Percentiles rank a stretch among this genome's conserved stretches.
These are phyloP conservation scores for Tenthredo notha DNA, from an alignment of 2,888 invertebrate genomes.

Conservation along the genomic window DNA sequence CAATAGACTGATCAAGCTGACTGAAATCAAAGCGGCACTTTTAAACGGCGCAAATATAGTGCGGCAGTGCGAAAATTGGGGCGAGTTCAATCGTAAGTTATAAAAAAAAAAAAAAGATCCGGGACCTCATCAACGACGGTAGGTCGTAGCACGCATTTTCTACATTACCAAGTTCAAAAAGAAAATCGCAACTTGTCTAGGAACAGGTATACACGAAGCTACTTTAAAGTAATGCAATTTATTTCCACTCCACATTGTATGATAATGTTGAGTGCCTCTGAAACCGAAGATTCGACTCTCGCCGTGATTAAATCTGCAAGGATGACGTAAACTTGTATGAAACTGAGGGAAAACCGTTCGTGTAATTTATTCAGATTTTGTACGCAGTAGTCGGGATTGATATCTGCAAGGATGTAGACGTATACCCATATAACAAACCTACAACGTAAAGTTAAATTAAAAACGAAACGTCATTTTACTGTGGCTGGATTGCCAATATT, in stretches of 20 bases:
- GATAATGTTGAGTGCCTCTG: slow-evolving; percentile 42
- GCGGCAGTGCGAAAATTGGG: neutral
- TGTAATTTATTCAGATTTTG: slow-evolving; percentile 18
- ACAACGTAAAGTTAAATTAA: slow-evolving; percentile 30
- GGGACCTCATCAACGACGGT: neutral
- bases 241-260: slow-evolving; percentile 25
- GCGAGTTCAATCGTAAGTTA: neutral
- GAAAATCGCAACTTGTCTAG: neutral
- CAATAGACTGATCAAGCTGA: neutral
- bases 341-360: neutral
- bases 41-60: neutral
- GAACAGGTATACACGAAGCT: neutral
- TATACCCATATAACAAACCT: neutral
- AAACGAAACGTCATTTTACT: slow-evolving; percentile 16
- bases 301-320: slow-evolving; percentile 35
- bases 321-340: neutral
- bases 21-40: neutral
- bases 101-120: neutral
- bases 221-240: slow-evolving; percentile 20
- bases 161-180: neutral
- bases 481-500: slow-evolving; percentile 35
- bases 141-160: neutral
- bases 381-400: neutral
- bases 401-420: neutral
- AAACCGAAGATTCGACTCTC: slow-evolving; percentile 38